These are phyloP conservation scores for Girardinus metallicus DNA, from an alignment of 2,797 vertebrate species.

Conservation along the genomic window DNA sequence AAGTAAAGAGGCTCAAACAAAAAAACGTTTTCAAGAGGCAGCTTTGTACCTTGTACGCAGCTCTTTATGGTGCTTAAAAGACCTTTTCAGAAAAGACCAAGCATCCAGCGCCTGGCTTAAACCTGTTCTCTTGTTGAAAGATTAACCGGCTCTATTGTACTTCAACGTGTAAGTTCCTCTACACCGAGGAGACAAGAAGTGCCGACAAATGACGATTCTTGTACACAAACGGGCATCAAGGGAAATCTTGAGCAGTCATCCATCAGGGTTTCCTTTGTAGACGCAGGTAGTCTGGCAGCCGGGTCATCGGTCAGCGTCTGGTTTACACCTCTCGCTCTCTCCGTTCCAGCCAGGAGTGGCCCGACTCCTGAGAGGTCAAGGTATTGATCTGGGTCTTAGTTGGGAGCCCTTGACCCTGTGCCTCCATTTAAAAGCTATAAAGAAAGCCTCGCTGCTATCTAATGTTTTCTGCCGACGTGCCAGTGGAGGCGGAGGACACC, in stretches of 20 bases:
- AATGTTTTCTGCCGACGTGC: conserved; percentile 85
- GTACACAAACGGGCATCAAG: conserved; percentile 76
- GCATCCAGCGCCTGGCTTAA: not conserved
- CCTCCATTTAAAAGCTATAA: conserved; percentile 85
- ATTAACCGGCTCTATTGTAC: conserved; percentile 1
- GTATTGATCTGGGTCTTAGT: conserved; percentile 81
- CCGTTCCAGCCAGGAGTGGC: conserved; percentile 35
- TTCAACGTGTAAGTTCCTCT: conserved; percentile 25
- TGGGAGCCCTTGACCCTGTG: conserved; percentile 84
- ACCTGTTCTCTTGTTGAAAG: conserved; percentile 8
- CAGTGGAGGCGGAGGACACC: conserved; percentile 83
- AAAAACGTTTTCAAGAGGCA: not conserved
- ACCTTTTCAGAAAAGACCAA: not conserved
- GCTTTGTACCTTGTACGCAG: not conserved
- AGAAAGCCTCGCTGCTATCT: conserved; percentile 85
- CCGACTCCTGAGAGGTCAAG: conserved; percentile 48
- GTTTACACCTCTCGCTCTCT: conserved; percentile 63
- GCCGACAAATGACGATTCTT: conserved; percentile 62
- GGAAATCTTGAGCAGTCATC: conserved; percentile 62
- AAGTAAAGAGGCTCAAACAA: not conserved
- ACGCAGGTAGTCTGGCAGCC: conserved; percentile 67
- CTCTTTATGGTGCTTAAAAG: not conserved
- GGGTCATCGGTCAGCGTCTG: conserved; percentile 76
- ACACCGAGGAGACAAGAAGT: conserved; percentile 64
- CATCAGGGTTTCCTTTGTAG: conserved; percentile 71